Base-by-base conservation (phyloP, 2,888 invertebrate species). In the Gastrophysa polygoni region DNA sequence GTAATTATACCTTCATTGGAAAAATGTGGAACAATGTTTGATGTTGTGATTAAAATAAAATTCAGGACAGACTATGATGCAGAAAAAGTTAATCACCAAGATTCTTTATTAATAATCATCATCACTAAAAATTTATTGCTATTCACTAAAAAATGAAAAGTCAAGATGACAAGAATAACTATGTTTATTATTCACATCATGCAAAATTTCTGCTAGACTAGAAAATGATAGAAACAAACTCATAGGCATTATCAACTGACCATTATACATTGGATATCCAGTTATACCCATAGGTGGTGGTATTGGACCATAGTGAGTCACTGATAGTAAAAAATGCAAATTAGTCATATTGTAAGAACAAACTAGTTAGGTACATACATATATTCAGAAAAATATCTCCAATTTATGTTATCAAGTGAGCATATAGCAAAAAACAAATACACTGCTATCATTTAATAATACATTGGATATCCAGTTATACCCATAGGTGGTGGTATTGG, bases 401-500 rank as follows among this genome's bases (percentile, higher is more conserved):
- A n/a, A n/a, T n/a, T n/a, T n/a, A n/a, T n/a, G n/a, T n/a, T n/a
- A n/a, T n/a, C n/a, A n/a, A n/a, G n/a, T n/a, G n/a, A n/a, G n/a
- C n/a, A n/a, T n/a, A n/a, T n/a, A n/a, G n/a, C n/a, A n/a, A 38
- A 38, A 38, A 7, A 38, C n/a, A 24, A 24, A 24, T 7, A 5
- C 24, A 5, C 4, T 4, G 3, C 4, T 38, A 14, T 38, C 14
- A 4, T 16, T 50, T 18, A 63, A 38, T 47, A 24, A 29, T 34
- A 59, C 17, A 21, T 28, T 14, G 20, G 46, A 44, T 24, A 56
- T 44, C 46, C 48, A 32, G 29, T 29, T 29, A 52, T 51, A 52
- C 62, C 62, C 44, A 58, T 21, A 32, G 46, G n/a, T 20, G 59
- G 54, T 6, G 59, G 46, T n/a, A 49, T n/a, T 18, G 59, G 47